Evolutionary conservation across 2,888 invertebrate genomes (phyloP).

Genomic region (Lottia gigantea): DNA sequence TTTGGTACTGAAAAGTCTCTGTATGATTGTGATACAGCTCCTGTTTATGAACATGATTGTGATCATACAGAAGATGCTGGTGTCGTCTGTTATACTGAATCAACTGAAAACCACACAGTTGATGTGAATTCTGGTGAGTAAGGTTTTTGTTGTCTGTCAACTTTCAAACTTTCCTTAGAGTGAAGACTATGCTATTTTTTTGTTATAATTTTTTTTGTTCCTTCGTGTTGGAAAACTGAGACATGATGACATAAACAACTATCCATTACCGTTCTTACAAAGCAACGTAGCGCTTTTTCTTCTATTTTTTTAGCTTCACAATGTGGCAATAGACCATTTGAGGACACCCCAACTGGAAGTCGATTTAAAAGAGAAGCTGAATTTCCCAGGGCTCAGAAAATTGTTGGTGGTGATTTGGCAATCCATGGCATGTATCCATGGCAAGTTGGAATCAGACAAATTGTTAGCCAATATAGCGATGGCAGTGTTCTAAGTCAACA

Average conservation of each 20-base stretch:
- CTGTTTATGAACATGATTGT: constrained; percentile 40
- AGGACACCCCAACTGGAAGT: constrained; percentile 20
- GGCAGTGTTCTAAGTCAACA: constrained; percentile 32
- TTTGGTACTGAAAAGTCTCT: constrained; percentile 40
- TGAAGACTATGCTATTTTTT: too few relatives aligned
- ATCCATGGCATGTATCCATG: constrained; percentile 59
- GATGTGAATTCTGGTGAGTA: too few relatives aligned
- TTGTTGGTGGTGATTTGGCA: constrained; percentile 55
- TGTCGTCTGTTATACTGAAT: constrained; percentile 36
- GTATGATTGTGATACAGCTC: constrained; percentile 30
- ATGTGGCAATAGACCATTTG: constrained; percentile 38
- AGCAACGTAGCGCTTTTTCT: too few relatives aligned
- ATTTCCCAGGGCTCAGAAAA: constrained; percentile 36
- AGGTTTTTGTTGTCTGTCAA: too few relatives aligned
- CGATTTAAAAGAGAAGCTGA: constrained; percentile 34
- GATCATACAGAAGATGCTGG: constrained; percentile 46
- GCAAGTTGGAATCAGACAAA: constrained; percentile 54
- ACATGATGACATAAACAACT: too few relatives aligned
- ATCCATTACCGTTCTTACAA: too few relatives aligned
- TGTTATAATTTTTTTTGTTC: too few relatives aligned
- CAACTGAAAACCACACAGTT: background rate
- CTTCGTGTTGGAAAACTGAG: too few relatives aligned
- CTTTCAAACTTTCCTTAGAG: too few relatives aligned
- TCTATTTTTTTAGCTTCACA: constrained; percentile 10
- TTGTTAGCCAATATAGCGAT: constrained; percentile 16